Evolutionary conservation across 1,140 invertebrate species (phyloP).

Genomic region (Limonius californicus): DNA sequence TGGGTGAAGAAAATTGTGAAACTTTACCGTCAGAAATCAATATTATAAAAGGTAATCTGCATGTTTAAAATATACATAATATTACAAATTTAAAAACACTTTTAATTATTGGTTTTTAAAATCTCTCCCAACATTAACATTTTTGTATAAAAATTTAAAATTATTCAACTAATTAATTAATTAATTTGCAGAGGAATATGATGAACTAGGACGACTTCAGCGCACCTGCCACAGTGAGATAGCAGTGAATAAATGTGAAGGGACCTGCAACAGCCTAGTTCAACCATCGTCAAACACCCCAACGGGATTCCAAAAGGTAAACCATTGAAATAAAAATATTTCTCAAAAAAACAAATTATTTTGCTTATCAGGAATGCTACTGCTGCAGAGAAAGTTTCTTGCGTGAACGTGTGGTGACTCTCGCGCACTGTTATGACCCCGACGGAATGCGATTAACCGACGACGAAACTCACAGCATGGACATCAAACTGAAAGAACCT

Average conservation of each 20-base stretch:
- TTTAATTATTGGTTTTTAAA: neutral
- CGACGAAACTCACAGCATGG: constrained; percentile 62
- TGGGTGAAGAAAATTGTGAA: constrained; percentile 64
- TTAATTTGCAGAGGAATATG: constrained; percentile 80
- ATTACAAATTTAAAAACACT: constrained; percentile 6
- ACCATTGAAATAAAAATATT: no score
- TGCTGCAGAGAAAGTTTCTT: constrained; percentile 85
- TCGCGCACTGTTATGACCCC: constrained; percentile 82
- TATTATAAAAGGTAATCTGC: constrained; percentile 74
- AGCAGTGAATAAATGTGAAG: constrained; percentile 84
- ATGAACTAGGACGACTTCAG: constrained; percentile 72
- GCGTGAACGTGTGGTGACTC: constrained; percentile 70
- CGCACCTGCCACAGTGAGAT: constrained; percentile 85
- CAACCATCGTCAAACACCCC: constrained; percentile 83
- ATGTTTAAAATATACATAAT: neutral
- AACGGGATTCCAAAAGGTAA: constrained; percentile 87
- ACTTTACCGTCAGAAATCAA: constrained; percentile 76
- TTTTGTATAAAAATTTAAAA: neutral
- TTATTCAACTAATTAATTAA: no score
- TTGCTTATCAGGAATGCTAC: constrained; percentile 72
- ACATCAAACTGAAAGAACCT: constrained; percentile 78
- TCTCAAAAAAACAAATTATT: no score
- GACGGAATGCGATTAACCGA: constrained; percentile 72
- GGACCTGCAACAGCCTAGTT: constrained; percentile 83
- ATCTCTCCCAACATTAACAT: neutral